Conservation (phyloP, 1,140 invertebrate species). For the Heterodera carotae region DNA sequence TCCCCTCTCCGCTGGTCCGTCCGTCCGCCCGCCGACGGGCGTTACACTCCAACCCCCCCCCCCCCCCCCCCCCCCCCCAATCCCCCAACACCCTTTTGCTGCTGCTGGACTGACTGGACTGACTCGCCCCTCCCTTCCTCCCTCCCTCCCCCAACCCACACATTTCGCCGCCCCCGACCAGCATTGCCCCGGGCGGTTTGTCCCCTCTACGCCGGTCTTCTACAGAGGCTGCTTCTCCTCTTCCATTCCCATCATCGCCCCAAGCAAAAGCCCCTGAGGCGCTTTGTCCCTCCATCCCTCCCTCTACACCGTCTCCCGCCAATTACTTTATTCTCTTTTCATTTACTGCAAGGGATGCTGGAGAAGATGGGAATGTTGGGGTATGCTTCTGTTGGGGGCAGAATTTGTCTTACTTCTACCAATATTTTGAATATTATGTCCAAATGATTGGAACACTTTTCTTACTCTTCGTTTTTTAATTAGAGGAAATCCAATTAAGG, state of each 20-base stretch:
- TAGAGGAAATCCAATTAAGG: neutral
- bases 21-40: neutral
- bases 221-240: neutral
- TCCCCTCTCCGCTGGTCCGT: too few relatives aligned
- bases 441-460: neutral
- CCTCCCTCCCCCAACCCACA: neutral
- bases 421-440: neutral
- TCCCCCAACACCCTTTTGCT: neutral
- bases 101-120: neutral
- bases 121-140: neutral
- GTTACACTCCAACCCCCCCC: neutral
- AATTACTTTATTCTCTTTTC: constrained; percentile 14
- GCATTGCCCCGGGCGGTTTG: constrained; percentile 14
- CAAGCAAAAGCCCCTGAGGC: constrained; percentile 14
- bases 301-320: neutral
- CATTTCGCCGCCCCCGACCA: neutral
- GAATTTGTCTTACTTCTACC: neutral
- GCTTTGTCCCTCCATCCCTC: too few relatives aligned
- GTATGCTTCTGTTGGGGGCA: too few relatives aligned
- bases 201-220: neutral
- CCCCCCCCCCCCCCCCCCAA: neutral
- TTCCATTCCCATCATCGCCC: constrained; percentile 1
- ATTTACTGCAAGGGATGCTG: neutral
- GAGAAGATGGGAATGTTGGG: neutral
- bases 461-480: neutral